Evolutionary conservation across 2,797 vertebrate genomes (phyloP), one percentile per base, ranked within the genome.

Genomic region (Stomatorhinus walkeri): DNA sequence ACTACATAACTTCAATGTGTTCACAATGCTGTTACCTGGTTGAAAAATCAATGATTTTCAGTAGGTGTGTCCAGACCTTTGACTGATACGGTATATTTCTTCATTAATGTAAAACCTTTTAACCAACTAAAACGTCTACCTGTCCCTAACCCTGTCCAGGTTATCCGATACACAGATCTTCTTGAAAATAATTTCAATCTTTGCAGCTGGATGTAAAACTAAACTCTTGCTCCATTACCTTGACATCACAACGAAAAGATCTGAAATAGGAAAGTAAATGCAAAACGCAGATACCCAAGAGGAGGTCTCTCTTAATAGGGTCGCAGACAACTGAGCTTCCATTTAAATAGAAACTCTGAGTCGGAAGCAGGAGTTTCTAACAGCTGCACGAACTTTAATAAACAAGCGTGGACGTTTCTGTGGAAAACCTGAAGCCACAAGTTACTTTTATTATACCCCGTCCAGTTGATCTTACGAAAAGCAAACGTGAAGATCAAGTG

Each of bases 201-300:
- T 68, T 68, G 24, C 61, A 32, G 61, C 24, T 32, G 61, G 10
- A 32, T 14, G 6, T 61, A 22, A 68, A 32, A 68, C 28, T 12
- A 32, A 68, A 32, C 9, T 14, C 64, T 36, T 16, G 5, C 64
- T 72, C 64, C 64, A 36, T 72, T 72, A 16, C 64, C 28, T 72
- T 36, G 64, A 72, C 28, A 5, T 72, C 28, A 72, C 64, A 72
- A 28, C 12, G 36, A 72, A 36, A 72, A 72, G 81, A 51, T 48
- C 81, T 84, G 16, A 84, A 24, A 51, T 7, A 86, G 16, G 46
- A 24, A 84, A 84, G 24, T 22, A 81, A 81, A 81, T 52, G 68
- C 36, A 24, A 88, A 83, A 88, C n/a, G 51, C 87, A 88, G 49
- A 81, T 88, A 59, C 52, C 43, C 52, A 83, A 51, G 19, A 88